Evolutionary conservation across 2,113 vertebrate species (phyloP).

Genomic region (Crotalus helleri): DNA sequence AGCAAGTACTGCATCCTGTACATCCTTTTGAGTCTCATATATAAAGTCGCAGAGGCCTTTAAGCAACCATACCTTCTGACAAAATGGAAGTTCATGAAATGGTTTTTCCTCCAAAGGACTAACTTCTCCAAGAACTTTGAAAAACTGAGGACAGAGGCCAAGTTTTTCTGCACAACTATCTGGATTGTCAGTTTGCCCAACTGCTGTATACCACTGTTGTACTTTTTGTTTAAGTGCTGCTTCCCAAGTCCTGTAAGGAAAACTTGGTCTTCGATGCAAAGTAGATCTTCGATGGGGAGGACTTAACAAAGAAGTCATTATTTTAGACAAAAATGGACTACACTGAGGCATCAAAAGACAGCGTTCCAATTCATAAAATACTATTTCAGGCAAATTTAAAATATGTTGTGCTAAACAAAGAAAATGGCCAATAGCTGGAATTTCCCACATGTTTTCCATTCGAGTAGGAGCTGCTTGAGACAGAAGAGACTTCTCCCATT

Average conservation of each 20-base stretch:
- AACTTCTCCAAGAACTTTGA: slow-evolving; percentile 82
- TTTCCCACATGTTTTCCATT: slow-evolving; percentile 92
- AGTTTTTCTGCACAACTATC: slow-evolving; percentile 82
- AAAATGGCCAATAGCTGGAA: slow-evolving; percentile 96
- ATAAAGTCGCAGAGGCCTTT: slow-evolving; percentile 95
- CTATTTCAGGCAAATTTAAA: slow-evolving; percentile 93
- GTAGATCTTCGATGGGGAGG: slow-evolving; percentile 83
- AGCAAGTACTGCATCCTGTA: slow-evolving; percentile 90
- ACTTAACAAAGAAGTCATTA: slow-evolving; percentile 94
- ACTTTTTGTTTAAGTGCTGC: slow-evolving; percentile 86
- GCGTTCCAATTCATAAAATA: slow-evolving; percentile 95
- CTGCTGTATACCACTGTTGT: slow-evolving; percentile 83
- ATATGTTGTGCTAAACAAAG: slow-evolving; percentile 94
- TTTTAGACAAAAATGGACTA: slow-evolving; percentile 89
- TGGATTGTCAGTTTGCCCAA: slow-evolving; percentile 82
- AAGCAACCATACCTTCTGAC: slow-evolving; percentile 91
- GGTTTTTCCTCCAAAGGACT: slow-evolving; percentile 86
- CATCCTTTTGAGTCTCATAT: slow-evolving; percentile 93
- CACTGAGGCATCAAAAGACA: slow-evolving; percentile 96
- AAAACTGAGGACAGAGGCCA: slow-evolving; percentile 90
- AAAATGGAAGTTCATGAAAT: slow-evolving; percentile 89
- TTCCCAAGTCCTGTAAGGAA: slow-evolving; percentile 91
- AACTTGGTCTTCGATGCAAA: slow-evolving; percentile 83
- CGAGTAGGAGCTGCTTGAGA: slow-evolving; percentile 81
- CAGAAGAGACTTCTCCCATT: slow-evolving; percentile 89